Base-by-base conservation (phyloP, 2,797 vertebrate genomes). In the Gambelia wislizenii region DNA sequence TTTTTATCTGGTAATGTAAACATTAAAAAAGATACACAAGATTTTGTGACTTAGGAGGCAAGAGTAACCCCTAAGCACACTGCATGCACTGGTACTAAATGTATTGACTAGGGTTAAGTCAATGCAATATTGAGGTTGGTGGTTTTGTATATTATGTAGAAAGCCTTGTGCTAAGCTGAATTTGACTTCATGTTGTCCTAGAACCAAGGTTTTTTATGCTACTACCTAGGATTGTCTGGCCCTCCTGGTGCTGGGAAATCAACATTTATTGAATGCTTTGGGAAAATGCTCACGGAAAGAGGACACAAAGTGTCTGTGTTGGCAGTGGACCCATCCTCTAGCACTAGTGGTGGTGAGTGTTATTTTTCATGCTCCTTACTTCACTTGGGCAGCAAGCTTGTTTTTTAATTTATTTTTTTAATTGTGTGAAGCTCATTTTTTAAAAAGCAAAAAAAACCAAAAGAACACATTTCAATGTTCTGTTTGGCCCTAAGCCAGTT, bases 211-310 rank as follows among this genome's bases (percentile, higher is more conserved):
- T 0, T n/a, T 90, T 80, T 94, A 75, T 91, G 89, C 42, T 67
- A 64, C 87, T 69, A 2, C 83, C n/a, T 93, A 99, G 99, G 99
- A 52, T 96, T 99, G 89, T 99, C 99, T 6, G 99, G 99, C 61
- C 99, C 99, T 78, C 99, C 99, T 3, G 99, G 99, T 94, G 99
- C 99, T 91, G 99, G 99, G 76, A 99, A 99, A 96, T 99, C 99
- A 0, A 98, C 98, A 49, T 99, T 99, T 95, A 99, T 99, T 85
- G 99, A 99, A 95, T 98, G 98, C 88, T 97, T 99, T 96, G 99
- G 99, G 61, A 99, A 99, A 92, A 99, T 99, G 98, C 96, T 99
- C 92, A 99, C 99, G 0, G 98, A 96, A 91, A 97, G 97, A 89
- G 98, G 98, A 70, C 98, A 99, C 94, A 99, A 97, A 96, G 97